Percentiles rank a stretch among this genome's conserved stretches.
Conservation (phyloP, 2,797 vertebrate species). For the Sebastiscus tertius region DNA sequence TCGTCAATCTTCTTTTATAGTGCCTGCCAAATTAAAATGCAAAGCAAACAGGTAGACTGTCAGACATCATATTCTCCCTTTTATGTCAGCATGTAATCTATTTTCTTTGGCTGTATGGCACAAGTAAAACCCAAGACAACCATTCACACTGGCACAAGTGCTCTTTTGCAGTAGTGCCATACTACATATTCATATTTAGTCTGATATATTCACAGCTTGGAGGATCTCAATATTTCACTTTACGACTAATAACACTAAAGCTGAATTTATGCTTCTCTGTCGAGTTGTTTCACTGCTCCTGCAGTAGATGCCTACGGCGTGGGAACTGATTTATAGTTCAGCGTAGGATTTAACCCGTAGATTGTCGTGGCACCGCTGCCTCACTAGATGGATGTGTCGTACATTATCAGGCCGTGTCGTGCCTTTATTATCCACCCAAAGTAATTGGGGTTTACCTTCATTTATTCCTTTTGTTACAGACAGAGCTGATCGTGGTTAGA, state of each 20-base stretch:
- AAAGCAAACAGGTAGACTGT: constrained; percentile 36
- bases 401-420: constrained; percentile 22
- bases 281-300: constrained; percentile 33
- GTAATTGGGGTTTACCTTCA: constrained; percentile 31
- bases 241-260: constrained; percentile 47
- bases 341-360: constrained; percentile 36
- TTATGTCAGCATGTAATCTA: constrained; percentile 12
- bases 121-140: not conserved
- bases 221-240: constrained; percentile 54
- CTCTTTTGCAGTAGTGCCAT: constrained; percentile 1
- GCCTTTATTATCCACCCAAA: constrained; percentile 28
- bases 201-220: constrained; percentile 47
- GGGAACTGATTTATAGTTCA: constrained; percentile 53
- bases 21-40: constrained; percentile 47
- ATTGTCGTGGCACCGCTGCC: not conserved
- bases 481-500: not conserved
- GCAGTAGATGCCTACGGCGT: constrained; percentile 19
- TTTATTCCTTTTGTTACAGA: constrained; percentile 2
- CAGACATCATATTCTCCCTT: constrained; percentile 13
- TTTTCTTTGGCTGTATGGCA: constrained; percentile 3
- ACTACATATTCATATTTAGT: constrained; percentile 23
- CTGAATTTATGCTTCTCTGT: constrained; percentile 55
- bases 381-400: constrained; percentile 35
- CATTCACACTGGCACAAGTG: not conserved
- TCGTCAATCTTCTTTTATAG: constrained; percentile 38